These are phyloP conservation scores for Drosophila biarmipes DNA, from an alignment of 1,140 invertebrate genomes.

Conservation along the genomic window DNA sequence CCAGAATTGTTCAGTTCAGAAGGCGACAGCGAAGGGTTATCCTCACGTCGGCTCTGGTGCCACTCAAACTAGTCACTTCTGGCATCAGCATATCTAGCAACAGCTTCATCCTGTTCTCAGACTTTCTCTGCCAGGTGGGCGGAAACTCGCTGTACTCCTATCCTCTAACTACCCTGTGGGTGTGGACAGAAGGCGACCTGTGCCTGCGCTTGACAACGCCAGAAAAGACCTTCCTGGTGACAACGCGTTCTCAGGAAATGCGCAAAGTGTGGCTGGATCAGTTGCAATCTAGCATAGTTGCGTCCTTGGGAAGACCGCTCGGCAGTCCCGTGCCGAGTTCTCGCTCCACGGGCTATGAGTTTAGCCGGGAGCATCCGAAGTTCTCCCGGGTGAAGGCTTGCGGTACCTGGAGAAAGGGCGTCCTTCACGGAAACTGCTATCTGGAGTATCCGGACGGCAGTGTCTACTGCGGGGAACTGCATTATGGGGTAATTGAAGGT, in stretches of 20 bases:
- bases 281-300: slow-evolving; percentile 88
- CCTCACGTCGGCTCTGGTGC: slow-evolving; percentile 90
- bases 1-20: slow-evolving; percentile 59
- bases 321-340: slow-evolving; percentile 88
- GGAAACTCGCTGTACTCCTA: slow-evolving; percentile 86
- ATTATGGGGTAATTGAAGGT: slow-evolving; percentile 90
- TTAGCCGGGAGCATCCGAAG: slow-evolving; percentile 88
- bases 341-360: slow-evolving; percentile 90
- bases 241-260: slow-evolving; percentile 87
- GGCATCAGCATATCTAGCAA: slow-evolving; percentile 86
- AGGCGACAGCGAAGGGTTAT: slow-evolving; percentile 88
- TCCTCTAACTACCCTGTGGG: slow-evolving; percentile 91
- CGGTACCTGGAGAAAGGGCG: slow-evolving; percentile 91
- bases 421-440: slow-evolving; percentile 92
- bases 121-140: slow-evolving; percentile 90
- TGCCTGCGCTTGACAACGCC: slow-evolving; percentile 89
- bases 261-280: slow-evolving; percentile 92
- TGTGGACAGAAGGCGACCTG: slow-evolving; percentile 87
- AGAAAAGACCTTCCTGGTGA: slow-evolving; percentile 90
- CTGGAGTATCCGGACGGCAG: slow-evolving; percentile 92
- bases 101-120: slow-evolving; percentile 90
- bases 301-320: slow-evolving; percentile 85
- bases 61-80: slow-evolving; percentile 86
- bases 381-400: slow-evolving; percentile 92
- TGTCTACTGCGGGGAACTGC: slow-evolving; percentile 91